Evolutionary conservation across 2,113 vertebrate genomes (phyloP).

Genomic region (Bubo bubo): DNA sequence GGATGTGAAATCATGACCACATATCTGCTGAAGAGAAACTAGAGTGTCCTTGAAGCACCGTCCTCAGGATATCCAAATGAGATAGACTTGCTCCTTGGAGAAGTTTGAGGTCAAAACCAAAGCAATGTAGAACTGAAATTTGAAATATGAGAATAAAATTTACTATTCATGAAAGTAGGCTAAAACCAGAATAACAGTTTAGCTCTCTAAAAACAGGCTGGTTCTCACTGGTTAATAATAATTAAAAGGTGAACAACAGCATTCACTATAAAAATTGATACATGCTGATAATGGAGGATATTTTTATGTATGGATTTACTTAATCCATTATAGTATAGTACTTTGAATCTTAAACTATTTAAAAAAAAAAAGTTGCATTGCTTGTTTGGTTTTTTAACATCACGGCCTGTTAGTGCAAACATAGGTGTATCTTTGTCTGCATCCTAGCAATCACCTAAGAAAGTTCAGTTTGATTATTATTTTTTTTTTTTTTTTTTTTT

Average conservation of each 20-base stretch:
- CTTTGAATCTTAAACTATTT: neutral
- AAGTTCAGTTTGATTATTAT: neutral
- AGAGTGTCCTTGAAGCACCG: neutral
- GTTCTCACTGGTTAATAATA: neutral
- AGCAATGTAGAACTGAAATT: neutral
- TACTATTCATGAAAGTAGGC: neutral
- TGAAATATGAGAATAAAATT: neutral
- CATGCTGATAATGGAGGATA: neutral
- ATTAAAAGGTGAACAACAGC: neutral
- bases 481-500: neutral
- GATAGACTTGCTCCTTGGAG: neutral
- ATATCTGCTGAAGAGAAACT: neutral
- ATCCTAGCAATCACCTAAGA: neutral
- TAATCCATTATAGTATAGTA: neutral
- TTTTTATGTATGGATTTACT: neutral
- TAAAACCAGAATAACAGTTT: neutral
- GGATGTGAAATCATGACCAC: neutral
- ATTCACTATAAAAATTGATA: neutral
- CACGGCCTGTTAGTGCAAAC: neutral
- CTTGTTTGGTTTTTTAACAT: neutral
- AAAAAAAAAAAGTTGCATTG: neutral
- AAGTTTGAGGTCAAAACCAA: neutral
- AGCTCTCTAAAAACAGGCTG: neutral
- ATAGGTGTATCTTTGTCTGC: neutral
- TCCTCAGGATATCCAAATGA: neutral